Percentiles rank a stretch among this genome's conserved stretches.
Conservation (phyloP, 2,113 vertebrate genomes). For the Oceanodroma tethys region DNA sequence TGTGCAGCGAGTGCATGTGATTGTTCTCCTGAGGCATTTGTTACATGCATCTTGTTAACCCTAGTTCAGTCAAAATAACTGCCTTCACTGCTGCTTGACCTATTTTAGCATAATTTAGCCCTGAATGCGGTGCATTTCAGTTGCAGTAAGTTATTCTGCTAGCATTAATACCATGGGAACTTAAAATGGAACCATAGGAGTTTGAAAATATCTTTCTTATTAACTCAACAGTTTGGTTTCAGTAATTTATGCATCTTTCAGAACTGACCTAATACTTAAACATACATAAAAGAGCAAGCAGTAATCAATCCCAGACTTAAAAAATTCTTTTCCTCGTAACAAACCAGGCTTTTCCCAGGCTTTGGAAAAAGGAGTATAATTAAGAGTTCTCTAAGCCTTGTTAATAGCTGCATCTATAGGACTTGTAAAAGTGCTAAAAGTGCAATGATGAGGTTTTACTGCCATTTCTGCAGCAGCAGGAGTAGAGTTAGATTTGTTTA, state of each 20-base stretch:
- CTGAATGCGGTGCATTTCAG: not conserved
- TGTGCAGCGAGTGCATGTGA: constrained; percentile 54
- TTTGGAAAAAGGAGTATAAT: not conserved
- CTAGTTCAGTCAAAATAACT: constrained; percentile 63
- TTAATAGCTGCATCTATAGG: not conserved
- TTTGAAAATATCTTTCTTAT: constrained; percentile 41
- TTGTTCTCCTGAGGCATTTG: constrained; percentile 67
- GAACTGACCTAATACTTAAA: constrained; percentile 25
- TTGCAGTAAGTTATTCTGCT: constrained; percentile 24
- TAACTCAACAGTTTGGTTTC: constrained; percentile 40
- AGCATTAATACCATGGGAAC: constrained; percentile 19
- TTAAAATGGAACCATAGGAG: not conserved
- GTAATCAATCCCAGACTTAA: constrained; percentile 19
- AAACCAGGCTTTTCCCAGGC: not conserved
- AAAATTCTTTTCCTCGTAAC: not conserved
- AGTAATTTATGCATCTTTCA: constrained; percentile 26
- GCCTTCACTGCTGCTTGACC: constrained; percentile 66
- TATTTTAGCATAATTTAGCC: constrained; percentile 66
- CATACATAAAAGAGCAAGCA: not conserved
- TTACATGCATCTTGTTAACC: constrained; percentile 72
- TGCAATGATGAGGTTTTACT: not conserved
- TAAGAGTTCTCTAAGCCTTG: not conserved
- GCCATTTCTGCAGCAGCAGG: not conserved
- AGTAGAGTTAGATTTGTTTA: not conserved
- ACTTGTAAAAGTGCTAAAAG: not conserved